phyloP scores from a whole-genome alignment of 2,888 invertebrate genomes.

The Napeogenes sylphis region DNA sequence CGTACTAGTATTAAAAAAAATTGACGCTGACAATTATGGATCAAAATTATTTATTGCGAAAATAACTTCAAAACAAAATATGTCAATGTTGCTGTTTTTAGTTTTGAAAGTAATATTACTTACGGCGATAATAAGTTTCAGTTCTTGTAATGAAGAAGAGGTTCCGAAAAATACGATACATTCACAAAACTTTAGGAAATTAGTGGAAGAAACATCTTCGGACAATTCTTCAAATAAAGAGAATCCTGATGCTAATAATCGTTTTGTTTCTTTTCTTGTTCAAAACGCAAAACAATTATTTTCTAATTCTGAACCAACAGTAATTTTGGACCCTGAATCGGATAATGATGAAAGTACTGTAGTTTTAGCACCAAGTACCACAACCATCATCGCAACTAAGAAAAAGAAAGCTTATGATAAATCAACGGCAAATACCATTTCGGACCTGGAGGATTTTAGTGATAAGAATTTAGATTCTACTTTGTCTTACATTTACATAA shows the following conservation, averaged over 20 bases:
- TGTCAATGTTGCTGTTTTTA: conserved; percentile 4
- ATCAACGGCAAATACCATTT: conserved; percentile 16
- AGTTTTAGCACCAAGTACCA: conserved; percentile 13
- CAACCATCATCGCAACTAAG: conserved; percentile 28
- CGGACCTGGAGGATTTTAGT: background rate
- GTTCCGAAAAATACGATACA: conserved; percentile 14
- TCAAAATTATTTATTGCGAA: background rate
- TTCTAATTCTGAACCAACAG: conserved; percentile 34
- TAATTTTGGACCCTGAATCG: conserved; percentile 25
- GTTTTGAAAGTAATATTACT: conserved; percentile 1
- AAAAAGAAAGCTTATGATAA: conserved; percentile 34
- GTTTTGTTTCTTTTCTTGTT: conserved; percentile 52
- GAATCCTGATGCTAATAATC: conserved; percentile 38
- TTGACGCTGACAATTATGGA: conserved; percentile 1
- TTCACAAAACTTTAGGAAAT: conserved; percentile 49
- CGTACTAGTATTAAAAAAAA: background rate
- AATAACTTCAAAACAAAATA: background rate
- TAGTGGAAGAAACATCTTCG: conserved; percentile 43
- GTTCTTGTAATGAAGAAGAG: background rate
- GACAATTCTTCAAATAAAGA: conserved; percentile 35
- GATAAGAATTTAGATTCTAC: background rate
- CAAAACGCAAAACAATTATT: conserved; percentile 57
- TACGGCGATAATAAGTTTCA: background rate
- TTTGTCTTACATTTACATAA: background rate
- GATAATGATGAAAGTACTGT: conserved; percentile 21